A percentile compares a stretch with the other conserved stretches of the same genome.
Evolutionary conservation across 2,113 vertebrate genomes (phyloP).

Genomic region (Oncorhynchus gorbuscha): DNA sequence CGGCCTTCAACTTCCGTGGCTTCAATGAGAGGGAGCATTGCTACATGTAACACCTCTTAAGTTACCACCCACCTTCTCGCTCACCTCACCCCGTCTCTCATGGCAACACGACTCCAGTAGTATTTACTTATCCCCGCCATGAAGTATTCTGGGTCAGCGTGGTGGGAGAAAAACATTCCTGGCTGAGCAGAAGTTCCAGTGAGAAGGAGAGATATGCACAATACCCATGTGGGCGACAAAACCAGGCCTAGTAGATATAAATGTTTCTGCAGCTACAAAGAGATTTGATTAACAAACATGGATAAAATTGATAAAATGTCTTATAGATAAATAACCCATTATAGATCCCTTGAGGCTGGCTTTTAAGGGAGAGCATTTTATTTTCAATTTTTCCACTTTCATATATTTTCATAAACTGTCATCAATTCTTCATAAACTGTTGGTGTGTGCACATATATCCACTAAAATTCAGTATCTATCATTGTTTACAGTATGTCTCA

Average conservation of each 20-base stretch:
- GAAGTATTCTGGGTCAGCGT: slow-evolving; percentile 34
- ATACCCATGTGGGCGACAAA: slow-evolving; percentile 37
- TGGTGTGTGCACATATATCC: not conserved
- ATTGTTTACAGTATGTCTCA: not conserved
- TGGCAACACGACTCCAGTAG: slow-evolving; percentile 53
- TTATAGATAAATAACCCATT: slow-evolving; percentile 1
- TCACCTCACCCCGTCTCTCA: slow-evolving; percentile 20
- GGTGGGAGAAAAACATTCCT: slow-evolving; percentile 53
- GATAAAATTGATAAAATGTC: not conserved
- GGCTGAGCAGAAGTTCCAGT: slow-evolving; percentile 50
- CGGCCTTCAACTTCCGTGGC: too few relatives aligned
- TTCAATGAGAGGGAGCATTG: not conserved
- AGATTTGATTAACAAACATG: not conserved
- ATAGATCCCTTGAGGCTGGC: not conserved
- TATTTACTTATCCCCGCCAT: slow-evolving; percentile 62
- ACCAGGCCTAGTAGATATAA: slow-evolving; percentile 17
- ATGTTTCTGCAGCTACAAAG: not conserved
- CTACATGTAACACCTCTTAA: slow-evolving; percentile 15
- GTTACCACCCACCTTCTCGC: slow-evolving; percentile 31
- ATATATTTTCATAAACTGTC: not conserved
- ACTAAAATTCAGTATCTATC: slow-evolving; percentile 1
- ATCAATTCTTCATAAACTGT: slow-evolving; percentile 3
- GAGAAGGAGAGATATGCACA: slow-evolving; percentile 40
- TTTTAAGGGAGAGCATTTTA: not conserved
- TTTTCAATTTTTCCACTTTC: not conserved